Conservation (phyloP, 2,113 vertebrate species). For the Tautogolabrus adspersus region DNA sequence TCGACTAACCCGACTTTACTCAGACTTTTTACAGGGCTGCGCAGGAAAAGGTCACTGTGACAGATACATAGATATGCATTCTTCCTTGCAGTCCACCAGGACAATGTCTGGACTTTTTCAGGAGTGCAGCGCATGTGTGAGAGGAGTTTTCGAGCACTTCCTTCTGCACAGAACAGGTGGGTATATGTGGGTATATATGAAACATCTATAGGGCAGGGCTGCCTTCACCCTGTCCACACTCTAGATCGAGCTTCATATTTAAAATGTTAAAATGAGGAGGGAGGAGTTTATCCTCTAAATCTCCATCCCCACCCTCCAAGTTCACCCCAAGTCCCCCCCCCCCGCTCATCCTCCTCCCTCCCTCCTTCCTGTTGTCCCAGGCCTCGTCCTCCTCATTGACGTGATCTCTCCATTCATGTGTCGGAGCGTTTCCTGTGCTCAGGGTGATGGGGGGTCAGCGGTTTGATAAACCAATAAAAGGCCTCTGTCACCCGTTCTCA, state of each 20-base stretch:
- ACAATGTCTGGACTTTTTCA: too few species aligned
- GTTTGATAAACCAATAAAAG: conserved; percentile 83
- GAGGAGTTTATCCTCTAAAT: not conserved
- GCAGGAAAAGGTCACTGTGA: too few species aligned
- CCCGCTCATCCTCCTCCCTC: conserved; percentile 2
- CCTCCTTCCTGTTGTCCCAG: conserved; percentile 34
- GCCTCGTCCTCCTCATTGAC: conserved; percentile 63
- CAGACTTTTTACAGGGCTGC: too few species aligned
- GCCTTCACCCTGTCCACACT: too few species aligned
- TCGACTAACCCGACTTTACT: too few species aligned
- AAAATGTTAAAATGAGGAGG: not conserved
- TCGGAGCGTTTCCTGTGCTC: conserved; percentile 72
- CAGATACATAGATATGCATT: too few species aligned
- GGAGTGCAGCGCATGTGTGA: too few species aligned
- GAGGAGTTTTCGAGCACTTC: too few species aligned
- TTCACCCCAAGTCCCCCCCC: conserved; percentile 29
- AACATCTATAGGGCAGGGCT: too few species aligned
- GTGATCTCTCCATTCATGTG: conserved; percentile 83
- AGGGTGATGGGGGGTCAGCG: conserved; percentile 67
- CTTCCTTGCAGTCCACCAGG: too few species aligned
- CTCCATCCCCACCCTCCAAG: conserved; percentile 22
- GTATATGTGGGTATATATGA: too few species aligned
- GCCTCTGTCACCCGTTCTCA: conserved; percentile 78
- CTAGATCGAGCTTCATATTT: not conserved
- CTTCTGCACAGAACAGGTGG: too few species aligned